phyloP scores from a whole-genome alignment of 2,888 invertebrate species.

The Pimpla rufipes region DNA sequence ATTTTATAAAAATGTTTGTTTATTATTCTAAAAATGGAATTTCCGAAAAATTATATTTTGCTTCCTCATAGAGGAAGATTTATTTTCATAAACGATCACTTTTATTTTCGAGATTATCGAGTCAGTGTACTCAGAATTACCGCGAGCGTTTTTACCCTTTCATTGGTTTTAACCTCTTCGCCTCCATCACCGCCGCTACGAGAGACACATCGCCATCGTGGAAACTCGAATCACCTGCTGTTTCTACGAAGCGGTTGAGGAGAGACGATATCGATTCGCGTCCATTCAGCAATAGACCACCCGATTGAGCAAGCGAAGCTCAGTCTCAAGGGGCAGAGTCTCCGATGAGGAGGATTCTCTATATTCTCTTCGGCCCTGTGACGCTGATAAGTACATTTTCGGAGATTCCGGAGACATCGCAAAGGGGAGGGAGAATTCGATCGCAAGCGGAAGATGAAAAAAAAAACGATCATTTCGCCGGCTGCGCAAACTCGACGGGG shows the following conservation, averaged over 20 bases:
- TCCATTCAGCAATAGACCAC: conserved; percentile 12
- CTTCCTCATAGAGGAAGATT: too few species aligned
- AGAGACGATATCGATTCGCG: conserved; percentile 23
- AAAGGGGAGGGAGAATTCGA: conserved; percentile 10
- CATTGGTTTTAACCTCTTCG: neutral
- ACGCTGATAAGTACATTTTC: conserved; percentile 26
- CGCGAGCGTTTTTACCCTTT: too few species aligned
- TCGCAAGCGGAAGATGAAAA: neutral
- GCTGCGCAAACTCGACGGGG: conserved; percentile 77
- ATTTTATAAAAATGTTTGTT: too few species aligned
- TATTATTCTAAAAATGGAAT: too few species aligned
- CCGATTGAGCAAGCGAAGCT: conserved; percentile 5
- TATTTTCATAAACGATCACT: too few species aligned
- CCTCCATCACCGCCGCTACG: neutral
- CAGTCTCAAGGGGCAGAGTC: neutral
- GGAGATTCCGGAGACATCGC: neutral
- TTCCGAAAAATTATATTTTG: too few species aligned
- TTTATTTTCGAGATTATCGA: too few species aligned
- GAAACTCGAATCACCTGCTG: conserved; percentile 17
- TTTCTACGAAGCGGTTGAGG: neutral
- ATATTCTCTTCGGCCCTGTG: neutral
- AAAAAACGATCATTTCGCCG: conserved; percentile 66
- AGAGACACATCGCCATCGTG: neutral
- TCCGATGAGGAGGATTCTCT: neutral
- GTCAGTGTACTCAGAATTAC: too few species aligned